Conservation (phyloP, 2,888 invertebrate species). For the Chrysolina haemoptera region DNA sequence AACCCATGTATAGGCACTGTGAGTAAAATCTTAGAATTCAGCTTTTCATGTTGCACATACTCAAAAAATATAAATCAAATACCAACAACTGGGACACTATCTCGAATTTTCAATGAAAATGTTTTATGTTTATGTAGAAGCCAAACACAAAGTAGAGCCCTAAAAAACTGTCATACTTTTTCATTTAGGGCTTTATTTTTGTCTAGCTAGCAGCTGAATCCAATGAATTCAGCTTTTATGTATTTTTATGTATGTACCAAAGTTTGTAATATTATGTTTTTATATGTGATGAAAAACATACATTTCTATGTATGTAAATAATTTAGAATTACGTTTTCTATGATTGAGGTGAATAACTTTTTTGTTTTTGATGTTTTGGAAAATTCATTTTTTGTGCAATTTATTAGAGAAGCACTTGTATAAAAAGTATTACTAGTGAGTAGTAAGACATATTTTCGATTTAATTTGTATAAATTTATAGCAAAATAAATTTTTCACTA, state of each 20-base stretch:
- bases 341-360: slow-evolving; percentile 25
- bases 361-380: slow-evolving; percentile 21
- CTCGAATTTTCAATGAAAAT: slow-evolving; percentile 15
- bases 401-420: slow-evolving; percentile 47
- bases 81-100: background rate
- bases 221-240: slow-evolving; percentile 39
- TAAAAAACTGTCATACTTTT: background rate
- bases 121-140: background rate
- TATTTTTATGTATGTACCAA: slow-evolving; percentile 49
- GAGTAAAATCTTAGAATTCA: too few species aligned
- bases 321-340: slow-evolving; percentile 20
- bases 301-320: slow-evolving; percentile 38
- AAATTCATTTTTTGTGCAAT: slow-evolving; percentile 44
- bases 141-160: slow-evolving; percentile 2
- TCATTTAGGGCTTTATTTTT: slow-evolving; percentile 10
- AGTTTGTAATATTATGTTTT: slow-evolving; percentile 46
- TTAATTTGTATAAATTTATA: slow-evolving; percentile 49
- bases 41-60: too few species aligned
- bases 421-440: slow-evolving; percentile 51
- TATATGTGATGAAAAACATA: slow-evolving; percentile 49
- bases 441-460: slow-evolving; percentile 50
- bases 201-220: slow-evolving; percentile 30
- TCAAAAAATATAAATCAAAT: background rate
- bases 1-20: too few species aligned
- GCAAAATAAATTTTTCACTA: slow-evolving; percentile 45